Evolutionary conservation across 2,113 vertebrate genomes (phyloP).

Genomic region (Myxocyprinus asiaticus): DNA sequence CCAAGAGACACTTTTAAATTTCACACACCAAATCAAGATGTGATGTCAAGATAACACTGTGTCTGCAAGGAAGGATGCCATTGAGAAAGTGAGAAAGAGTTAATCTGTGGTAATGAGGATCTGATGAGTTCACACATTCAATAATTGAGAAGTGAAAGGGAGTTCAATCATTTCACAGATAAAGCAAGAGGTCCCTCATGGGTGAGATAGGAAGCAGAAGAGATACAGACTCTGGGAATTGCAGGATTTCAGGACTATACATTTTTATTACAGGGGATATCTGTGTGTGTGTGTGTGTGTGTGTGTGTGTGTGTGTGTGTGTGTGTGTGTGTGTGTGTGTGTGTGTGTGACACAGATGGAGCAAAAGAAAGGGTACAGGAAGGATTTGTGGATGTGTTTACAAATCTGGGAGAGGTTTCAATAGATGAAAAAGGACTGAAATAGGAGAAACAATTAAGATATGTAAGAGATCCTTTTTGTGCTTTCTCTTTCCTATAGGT

Average conservation of each 20-base stretch:
- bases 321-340: not conserved
- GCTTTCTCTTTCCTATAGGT: no score
- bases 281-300: no score
- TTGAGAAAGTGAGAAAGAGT: conserved; percentile 6
- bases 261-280: conserved; percentile 19
- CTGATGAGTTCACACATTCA: not conserved
- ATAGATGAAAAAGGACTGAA: not conserved
- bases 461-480: no score
- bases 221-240: not conserved
- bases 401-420: not conserved
- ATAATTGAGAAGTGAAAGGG: conserved; percentile 11
- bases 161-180: conserved; percentile 2
- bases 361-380: conserved; percentile 12
- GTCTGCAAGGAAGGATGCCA: not conserved
- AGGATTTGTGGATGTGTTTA: conserved; percentile 24
- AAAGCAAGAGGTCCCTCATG: conserved; percentile 4
- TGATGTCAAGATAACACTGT: not conserved
- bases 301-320: no score
- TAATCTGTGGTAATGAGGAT: not conserved
- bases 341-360: not conserved
- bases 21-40: no score
- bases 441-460: not conserved
- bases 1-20: not conserved
- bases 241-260: not conserved
- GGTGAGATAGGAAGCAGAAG: no score